These are phyloP conservation scores for Agonum fuliginosum DNA, from an alignment of 2,888 invertebrate genomes.

Conservation along the genomic window DNA sequence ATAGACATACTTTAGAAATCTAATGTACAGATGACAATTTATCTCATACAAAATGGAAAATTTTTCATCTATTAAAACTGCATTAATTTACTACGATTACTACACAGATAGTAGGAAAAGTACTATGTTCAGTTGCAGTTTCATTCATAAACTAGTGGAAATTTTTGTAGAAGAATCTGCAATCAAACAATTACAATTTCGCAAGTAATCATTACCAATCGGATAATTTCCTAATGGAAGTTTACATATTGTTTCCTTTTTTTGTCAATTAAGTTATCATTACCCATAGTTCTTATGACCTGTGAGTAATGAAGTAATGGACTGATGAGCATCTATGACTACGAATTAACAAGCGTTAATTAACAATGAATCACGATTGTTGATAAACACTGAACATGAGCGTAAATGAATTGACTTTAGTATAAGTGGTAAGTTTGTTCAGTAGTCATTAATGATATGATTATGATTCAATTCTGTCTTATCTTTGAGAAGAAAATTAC, in stretches of 20 bases:
- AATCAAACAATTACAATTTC: background rate
- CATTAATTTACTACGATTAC: background rate
- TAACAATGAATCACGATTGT: constrained; percentile 18
- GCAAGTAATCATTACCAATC: no score
- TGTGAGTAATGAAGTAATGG: constrained; percentile 23
- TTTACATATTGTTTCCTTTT: background rate
- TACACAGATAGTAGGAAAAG: background rate
- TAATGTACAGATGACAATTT: no score
- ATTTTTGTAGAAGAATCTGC: background rate
- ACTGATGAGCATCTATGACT: background rate
- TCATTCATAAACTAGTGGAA: constrained; percentile 1
- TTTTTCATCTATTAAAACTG: no score
- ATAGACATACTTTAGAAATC: no score
- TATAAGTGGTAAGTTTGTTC: background rate
- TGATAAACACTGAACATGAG: background rate
- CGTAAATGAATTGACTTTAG: background rate
- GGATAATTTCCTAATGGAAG: background rate
- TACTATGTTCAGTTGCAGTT: background rate
- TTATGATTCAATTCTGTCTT: background rate
- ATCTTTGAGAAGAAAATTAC: background rate
- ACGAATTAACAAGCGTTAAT: constrained; percentile 25
- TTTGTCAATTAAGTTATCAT: background rate
- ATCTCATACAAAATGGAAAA: no score
- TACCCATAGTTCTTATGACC: background rate
- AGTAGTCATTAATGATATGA: background rate